Conservation (phyloP, 2,888 invertebrate genomes). For the Mylabris sibirica region DNA sequence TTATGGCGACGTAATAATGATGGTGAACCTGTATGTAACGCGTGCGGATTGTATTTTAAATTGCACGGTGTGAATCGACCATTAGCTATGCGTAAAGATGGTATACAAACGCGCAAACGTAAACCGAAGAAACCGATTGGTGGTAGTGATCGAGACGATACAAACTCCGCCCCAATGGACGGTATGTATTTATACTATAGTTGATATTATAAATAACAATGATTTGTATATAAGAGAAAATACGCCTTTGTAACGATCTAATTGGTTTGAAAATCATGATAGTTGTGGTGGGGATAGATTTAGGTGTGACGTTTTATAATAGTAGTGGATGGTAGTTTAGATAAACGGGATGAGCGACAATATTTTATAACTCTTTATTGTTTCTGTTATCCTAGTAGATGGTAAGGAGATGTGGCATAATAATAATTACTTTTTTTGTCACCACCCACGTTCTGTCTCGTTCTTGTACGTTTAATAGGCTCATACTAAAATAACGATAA, state of each 20-base stretch:
- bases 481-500: background rate
- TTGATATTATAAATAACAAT: background rate
- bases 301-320: background rate
- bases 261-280: slow-evolving; percentile 32
- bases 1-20: slow-evolving; percentile 98
- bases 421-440: slow-evolving; percentile 41
- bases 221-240: background rate
- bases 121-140: slow-evolving; percentile 85
- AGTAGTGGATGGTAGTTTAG: slow-evolving; percentile 11
- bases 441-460: slow-evolving; percentile 21
- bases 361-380: slow-evolving; percentile 28
- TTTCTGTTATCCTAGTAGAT: slow-evolving; percentile 47
- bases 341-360: slow-evolving; percentile 16
- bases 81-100: slow-evolving; percentile 94
- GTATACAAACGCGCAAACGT: slow-evolving; percentile 94
- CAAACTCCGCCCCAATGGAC: slow-evolving; percentile 56
- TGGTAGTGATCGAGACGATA: slow-evolving; percentile 60
- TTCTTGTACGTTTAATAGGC: background rate
- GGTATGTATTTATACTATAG: slow-evolving; percentile 46
- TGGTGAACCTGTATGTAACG: slow-evolving; percentile 98
- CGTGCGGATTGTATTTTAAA: slow-evolving; percentile 96
- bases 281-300: background rate
- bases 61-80: slow-evolving; percentile 93
- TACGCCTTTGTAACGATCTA: slow-evolving; percentile 22
- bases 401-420: slow-evolving; percentile 44